These are phyloP conservation scores for Chlorospingus flavigularis DNA, from an alignment of 2,797 vertebrate species.

Conservation along the genomic window DNA sequence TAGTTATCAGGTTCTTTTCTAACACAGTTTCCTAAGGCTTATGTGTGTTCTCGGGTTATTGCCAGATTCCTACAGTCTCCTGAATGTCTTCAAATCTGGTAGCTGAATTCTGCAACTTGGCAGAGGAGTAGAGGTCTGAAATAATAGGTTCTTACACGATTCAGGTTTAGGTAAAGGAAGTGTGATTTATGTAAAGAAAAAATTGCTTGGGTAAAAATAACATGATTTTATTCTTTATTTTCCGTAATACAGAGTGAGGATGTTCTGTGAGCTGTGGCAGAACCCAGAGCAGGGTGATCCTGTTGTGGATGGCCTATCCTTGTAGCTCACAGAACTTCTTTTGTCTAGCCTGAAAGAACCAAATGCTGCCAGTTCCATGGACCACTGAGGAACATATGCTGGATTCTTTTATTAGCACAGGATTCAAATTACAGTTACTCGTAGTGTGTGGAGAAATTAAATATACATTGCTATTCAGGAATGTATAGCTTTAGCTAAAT, in stretches of 20 bases:
- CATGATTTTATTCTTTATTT: background rate
- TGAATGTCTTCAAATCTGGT: background rate
- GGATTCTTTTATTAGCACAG: background rate
- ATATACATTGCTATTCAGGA: background rate
- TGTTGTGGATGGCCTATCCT: rapidly evolving
- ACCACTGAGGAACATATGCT: rapidly evolving
- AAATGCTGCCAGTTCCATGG: background rate
- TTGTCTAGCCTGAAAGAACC: background rate
- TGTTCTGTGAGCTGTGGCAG: background rate
- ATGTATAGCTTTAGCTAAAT: background rate
- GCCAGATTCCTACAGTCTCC: background rate
- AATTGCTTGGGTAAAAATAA: background rate
- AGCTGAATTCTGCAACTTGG: background rate
- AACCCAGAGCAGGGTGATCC: rapidly evolving
- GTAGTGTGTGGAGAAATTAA: background rate
- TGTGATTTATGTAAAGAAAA: background rate
- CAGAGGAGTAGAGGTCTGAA: background rate
- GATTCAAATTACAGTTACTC: background rate
- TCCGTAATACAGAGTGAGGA: background rate
- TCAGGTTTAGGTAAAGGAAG: background rate
- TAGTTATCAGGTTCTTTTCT: background rate
- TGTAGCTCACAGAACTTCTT: background rate
- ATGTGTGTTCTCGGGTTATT: background rate
- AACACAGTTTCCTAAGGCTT: background rate
- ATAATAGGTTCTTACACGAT: background rate